Base-by-base conservation (phyloP, 2,888 invertebrate genomes). In the Cosmorhoe ocellata region DNA sequence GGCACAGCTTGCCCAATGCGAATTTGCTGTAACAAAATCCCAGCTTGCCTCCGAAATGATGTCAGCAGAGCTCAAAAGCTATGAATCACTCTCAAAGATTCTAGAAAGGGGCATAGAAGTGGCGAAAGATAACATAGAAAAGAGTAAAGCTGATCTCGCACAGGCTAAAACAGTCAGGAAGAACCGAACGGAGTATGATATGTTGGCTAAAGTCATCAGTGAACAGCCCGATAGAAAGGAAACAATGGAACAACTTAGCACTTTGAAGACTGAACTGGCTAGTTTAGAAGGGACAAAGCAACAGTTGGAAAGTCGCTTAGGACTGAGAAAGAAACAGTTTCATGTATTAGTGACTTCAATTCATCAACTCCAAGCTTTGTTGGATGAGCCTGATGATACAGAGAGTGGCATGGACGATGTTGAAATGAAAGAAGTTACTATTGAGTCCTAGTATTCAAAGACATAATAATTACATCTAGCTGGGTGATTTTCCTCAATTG, bases 151-250 rank as follows among this genome's bases (percentile, higher is more conserved):
- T 5, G 96, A 96, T 65, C 82, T 98, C 5, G 92, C 94, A 33
- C 92, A 95, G 69, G 97, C 97, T 0, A 97, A 97, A 76, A 94
- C 95, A 61, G 94, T 97, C 18, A 92, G 98, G 9, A 96, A 97
- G 74, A 97, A 98, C 77, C 92, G 96, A 68, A 95, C 96, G 87
- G 98, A 98, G 77, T 98, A 98, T 84, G 98, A 98, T 88, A 94
- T 97, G 8, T 74, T 98, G 31, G 98, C 98, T 0, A 96, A 97
- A 78, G 94, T 97, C 0, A 98, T 98, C 56, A 95, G 94, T 63
- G 94, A 95, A 67, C 97, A 98, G 74, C 98, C 98, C 0, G 97
- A 97, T 71, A 92, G 98, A 62, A 95, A 94, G 68, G 95, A 95
- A 59, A 96, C 95, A 0, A 84, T 92, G 49, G 93, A 94, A 59